Conservation (phyloP, 30 jellyfish, hydroid and myxozoan genomes). For the Nemopilema nomurai region DNA sequence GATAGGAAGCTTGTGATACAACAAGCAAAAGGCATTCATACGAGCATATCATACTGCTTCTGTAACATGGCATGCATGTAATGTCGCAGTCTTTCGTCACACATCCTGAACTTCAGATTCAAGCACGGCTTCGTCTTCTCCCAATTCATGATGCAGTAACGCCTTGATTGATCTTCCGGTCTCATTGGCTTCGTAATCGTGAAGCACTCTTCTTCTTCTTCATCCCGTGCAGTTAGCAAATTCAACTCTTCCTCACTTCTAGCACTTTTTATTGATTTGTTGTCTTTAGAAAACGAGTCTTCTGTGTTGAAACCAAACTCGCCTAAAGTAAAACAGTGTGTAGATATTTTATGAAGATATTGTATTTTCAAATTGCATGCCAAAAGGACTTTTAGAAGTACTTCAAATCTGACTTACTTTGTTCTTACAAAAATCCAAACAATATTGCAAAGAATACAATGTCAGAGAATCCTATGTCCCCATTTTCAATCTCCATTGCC, state of each 20-base stretch:
- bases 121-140: slow-evolving; percentile 56
- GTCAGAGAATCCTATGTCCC: too few relatives aligned
- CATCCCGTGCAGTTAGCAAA: background rate
- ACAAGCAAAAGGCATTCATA: slow-evolving; percentile 13
- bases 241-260: slow-evolving; percentile 35
- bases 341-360: background rate
- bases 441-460: too few relatives aligned
- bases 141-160: slow-evolving; percentile 41
- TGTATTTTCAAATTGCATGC: background rate
- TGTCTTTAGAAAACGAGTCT: slow-evolving; percentile 13
- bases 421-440: too few relatives aligned
- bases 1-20: too few relatives aligned
- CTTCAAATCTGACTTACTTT: too few relatives aligned
- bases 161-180: slow-evolving; percentile 34
- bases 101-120: slow-evolving; percentile 22
- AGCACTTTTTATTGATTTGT: slow-evolving; percentile 11
- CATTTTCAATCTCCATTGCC: too few relatives aligned
- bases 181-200: slow-evolving; percentile 32
- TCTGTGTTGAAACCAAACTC: slow-evolving; percentile 22
- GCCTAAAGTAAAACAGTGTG: too few relatives aligned
- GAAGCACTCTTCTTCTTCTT: slow-evolving; percentile 24
- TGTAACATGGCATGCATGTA: slow-evolving; percentile 25
- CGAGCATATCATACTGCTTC: slow-evolving; percentile 27
- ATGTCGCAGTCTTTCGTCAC: slow-evolving; percentile 52
- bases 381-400: too few relatives aligned